Evolutionary conservation across 1,140 invertebrate genomes (phyloP).

Genomic region (Helicoverpa armigera): DNA sequence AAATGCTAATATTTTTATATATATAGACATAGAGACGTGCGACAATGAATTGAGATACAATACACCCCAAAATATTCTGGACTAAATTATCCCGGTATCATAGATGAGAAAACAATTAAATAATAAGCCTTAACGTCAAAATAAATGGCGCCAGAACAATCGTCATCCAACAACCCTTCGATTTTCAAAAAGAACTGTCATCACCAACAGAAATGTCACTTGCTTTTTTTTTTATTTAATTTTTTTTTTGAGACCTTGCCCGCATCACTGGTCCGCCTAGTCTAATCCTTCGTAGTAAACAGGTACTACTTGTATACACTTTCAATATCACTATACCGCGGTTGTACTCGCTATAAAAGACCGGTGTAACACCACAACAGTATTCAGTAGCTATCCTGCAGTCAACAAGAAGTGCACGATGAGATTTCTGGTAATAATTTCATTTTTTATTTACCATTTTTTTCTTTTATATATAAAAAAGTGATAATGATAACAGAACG

Average conservation of each 20-base stretch:
- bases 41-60: no score
- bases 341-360: constrained; percentile 75
- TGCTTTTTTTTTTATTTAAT: constrained; percentile 26
- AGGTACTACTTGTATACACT: constrained; percentile 61
- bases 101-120: no score
- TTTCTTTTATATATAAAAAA: constrained; percentile 37
- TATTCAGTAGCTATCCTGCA: constrained; percentile 84
- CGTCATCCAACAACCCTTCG: not conserved
- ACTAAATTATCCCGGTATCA: no score
- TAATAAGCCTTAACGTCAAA: not conserved
- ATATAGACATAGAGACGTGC: no score
- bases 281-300: constrained; percentile 62
- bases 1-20: no score
- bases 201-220: not conserved
- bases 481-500: constrained; percentile 53
- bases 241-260: constrained; percentile 46
- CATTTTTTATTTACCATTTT: constrained; percentile 34
- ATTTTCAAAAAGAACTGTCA: not conserved
- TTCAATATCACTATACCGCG: constrained; percentile 64
- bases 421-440: constrained; percentile 80
- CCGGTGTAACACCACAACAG: constrained; percentile 57
- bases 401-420: constrained; percentile 84
- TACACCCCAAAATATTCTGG: no score
- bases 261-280: constrained; percentile 44
- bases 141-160: not conserved